Evolutionary conservation across 1,140 invertebrate genomes (phyloP), one percentile per base, ranked within the genome.

Genomic region (Formica selysi): DNA sequence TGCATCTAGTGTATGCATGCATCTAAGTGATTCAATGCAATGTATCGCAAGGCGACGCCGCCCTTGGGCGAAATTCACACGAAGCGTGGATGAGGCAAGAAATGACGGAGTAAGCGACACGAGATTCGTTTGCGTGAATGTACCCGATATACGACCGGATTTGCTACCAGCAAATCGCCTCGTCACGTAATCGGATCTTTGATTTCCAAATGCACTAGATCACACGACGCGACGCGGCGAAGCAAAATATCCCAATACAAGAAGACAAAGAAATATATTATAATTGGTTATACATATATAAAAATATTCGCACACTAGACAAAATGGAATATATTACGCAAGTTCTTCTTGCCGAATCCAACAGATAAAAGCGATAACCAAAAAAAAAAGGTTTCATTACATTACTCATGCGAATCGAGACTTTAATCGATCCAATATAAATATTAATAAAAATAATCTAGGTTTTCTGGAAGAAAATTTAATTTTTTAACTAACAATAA

Each of bases 11-110:
- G 48, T 51, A 16, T 19, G 59, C 26, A 48, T 32, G 38, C 29
- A 65, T 22, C 38, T 29, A 78, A 61, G 22, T 65, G 44, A 78
- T 80, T 70, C 64, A 26, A 41, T 26, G 76, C 57, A 70, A 70
- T 48, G 41, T 16, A 32, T 64, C 61, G 29, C 44, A 78, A 78
- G 61, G 76, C 76, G 61, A 38, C 8, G 22, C 48, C 36, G 44
- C 67, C 64, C n/a, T 13, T 65, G 36, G 65, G 64, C 48, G 36
- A 57, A 70, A 70, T 38, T 70, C 22, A 51, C 32, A 59, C 48
- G 48, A 70, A 29, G 64, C 32, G 4, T 6, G 41, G 13, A 36
- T 22, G 41, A n/a, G 32, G n/a, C 36, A 44, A 62, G 59, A 29
- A 29, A 61, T 22, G 59, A 26, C 22, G 59, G 36, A 22, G 26